These are phyloP conservation scores for Hedychridium roseum DNA, from an alignment of 2,888 invertebrate genomes.

Conservation along the genomic window DNA sequence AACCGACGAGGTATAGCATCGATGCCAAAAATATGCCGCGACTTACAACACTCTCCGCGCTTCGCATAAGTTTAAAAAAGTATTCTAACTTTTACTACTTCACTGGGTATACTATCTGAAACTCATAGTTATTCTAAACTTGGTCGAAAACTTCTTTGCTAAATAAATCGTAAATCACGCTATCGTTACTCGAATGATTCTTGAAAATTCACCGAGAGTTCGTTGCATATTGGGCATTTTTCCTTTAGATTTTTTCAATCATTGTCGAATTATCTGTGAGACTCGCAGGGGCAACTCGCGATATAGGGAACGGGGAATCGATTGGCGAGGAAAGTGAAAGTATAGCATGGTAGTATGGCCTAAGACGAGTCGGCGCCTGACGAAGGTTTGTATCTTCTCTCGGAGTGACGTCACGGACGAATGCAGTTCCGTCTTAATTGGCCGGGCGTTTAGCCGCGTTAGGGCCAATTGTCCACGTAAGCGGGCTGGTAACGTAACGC, in stretches of 20 bases:
- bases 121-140: no score
- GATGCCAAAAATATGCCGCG: no score
- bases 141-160: no score
- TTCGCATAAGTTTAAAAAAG: no score
- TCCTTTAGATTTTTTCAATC: background rate
- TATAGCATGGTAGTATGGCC: slow-evolving; percentile 7
- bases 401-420: slow-evolving; percentile 31
- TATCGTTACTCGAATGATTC: no score
- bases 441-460: slow-evolving; percentile 52
- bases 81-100: no score
- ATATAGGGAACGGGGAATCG: no score
- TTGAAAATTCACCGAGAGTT: background rate
- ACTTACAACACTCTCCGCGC: no score
- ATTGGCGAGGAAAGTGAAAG: slow-evolving; percentile 14
- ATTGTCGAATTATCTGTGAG: background rate
- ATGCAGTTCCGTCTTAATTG: slow-evolving; percentile 49
- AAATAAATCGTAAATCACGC: no score
- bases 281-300: no score
- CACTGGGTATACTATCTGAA: no score
- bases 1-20: no score
- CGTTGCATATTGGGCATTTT: background rate
- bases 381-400: slow-evolving; percentile 5
- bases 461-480: slow-evolving; percentile 50
- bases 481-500: slow-evolving; percentile 38
- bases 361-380: slow-evolving; percentile 11